Conservation (phyloP, 2,797 vertebrate species). For the Gymnoscopelus microlampas region DNA sequence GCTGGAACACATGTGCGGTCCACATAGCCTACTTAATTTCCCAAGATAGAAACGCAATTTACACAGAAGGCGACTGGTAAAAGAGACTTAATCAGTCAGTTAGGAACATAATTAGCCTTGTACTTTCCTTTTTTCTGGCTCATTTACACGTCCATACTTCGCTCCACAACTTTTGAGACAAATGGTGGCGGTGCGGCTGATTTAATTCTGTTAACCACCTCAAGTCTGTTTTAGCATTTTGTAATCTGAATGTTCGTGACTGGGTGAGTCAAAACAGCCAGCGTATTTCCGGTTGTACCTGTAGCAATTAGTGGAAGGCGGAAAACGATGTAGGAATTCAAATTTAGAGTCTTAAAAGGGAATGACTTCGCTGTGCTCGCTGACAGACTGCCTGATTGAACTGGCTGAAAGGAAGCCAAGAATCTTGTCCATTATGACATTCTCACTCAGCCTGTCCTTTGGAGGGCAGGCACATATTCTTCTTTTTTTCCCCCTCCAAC, state of each 20-base stretch:
- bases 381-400: slow-evolving; percentile 31
- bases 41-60: slow-evolving; percentile 84
- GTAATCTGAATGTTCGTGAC: background rate
- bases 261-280: slow-evolving; percentile 3
- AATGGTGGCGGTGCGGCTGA: slow-evolving; percentile 40
- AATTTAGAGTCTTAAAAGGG: slow-evolving; percentile 20
- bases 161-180: slow-evolving; percentile 61
- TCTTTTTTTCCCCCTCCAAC: slow-evolving; percentile 20
- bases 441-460: slow-evolving; percentile 57
- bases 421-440: slow-evolving; percentile 49
- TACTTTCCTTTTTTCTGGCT: slow-evolving; percentile 77
- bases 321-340: slow-evolving; percentile 50
- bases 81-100: slow-evolving; percentile 83
- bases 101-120: slow-evolving; percentile 83
- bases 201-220: slow-evolving; percentile 59
- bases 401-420: slow-evolving; percentile 48
- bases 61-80: slow-evolving; percentile 82
- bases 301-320: slow-evolving; percentile 38
- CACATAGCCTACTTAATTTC: slow-evolving; percentile 82
- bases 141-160: slow-evolving; percentile 76
- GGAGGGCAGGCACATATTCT: slow-evolving; percentile 53
- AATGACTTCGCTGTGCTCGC: slow-evolving; percentile 1
- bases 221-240: slow-evolving; percentile 23
- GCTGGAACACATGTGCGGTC: slow-evolving; percentile 80
- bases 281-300: slow-evolving; percentile 4